These are phyloP conservation scores for Pipra filicauda DNA, from an alignment of 2,113 vertebrate genomes.

Conservation along the genomic window DNA sequence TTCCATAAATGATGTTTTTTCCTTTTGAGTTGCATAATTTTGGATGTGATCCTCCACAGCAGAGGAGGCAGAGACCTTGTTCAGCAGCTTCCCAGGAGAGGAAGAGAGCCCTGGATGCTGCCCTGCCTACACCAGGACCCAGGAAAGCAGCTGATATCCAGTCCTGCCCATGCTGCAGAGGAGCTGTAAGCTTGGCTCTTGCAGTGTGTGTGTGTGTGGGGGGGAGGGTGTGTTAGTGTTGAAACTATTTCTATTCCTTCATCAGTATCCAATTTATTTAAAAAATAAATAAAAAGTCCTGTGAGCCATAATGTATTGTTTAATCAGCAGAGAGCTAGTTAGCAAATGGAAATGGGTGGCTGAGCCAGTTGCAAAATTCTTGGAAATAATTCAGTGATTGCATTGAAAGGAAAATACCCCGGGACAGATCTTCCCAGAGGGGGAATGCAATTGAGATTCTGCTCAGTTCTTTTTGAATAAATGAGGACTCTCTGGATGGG, in stretches of 20 bases:
- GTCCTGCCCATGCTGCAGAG: not conserved
- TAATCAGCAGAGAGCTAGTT: not conserved
- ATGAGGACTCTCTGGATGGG: not conserved
- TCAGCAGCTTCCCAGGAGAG: not conserved
- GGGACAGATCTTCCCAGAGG: not conserved
- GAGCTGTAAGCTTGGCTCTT: not conserved
- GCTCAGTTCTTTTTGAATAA: not conserved
- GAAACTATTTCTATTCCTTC: slow-evolving; percentile 4
- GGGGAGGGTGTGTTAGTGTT: not conserved
- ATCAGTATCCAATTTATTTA: not conserved
- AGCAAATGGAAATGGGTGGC: not conserved
- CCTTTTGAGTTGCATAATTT: not conserved
- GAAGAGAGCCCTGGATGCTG: not conserved
- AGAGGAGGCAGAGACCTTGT: not conserved
- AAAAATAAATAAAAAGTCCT: not conserved
- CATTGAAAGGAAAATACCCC: not conserved
- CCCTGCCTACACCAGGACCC: not conserved
- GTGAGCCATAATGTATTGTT: not conserved
- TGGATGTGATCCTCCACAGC: not conserved
- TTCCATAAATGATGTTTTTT: not conserved
- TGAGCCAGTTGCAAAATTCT: not conserved
- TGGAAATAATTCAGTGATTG: not conserved
- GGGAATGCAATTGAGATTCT: not conserved
- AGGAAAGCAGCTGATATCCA: not conserved
- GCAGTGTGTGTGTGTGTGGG: not conserved